Percentiles rank a stretch among this genome's conserved stretches.
These are phyloP conservation scores for Clinocottus analis DNA, from an alignment of 2,113 vertebrate genomes.

Conservation along the genomic window DNA sequence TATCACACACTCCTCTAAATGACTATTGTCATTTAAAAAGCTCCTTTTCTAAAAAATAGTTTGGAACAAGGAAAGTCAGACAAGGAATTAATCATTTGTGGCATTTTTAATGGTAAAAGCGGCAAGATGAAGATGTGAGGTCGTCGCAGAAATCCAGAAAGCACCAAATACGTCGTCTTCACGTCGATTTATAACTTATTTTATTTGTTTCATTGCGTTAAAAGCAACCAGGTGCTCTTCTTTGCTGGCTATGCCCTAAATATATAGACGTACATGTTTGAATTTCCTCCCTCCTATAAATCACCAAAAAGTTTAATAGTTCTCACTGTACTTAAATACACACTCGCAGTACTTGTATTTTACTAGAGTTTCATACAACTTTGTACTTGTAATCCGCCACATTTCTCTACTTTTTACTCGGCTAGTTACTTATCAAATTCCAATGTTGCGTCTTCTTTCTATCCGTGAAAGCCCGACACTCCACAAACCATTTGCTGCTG, in stretches of 20 bases:
- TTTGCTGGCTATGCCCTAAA: constrained; percentile 28
- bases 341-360: neutral
- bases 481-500: constrained; percentile 3
- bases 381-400: neutral
- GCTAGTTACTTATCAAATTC: neutral
- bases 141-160: neutral
- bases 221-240: constrained; percentile 46
- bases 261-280: neutral
- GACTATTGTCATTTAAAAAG: too few species aligned
- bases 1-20: neutral
- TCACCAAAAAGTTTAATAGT: neutral
- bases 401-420: neutral
- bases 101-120: neutral
- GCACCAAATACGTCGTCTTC: neutral
- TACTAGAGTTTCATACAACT: neutral
- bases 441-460: too few species aligned
- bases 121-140: neutral
- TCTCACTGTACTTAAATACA: neutral
- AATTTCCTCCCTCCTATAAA: neutral
- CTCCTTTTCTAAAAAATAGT: neutral
- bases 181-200: neutral
- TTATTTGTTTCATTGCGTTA: neutral
- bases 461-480: constrained; percentile 30
- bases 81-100: neutral
- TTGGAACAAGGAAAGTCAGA: neutral